phyloP scores from a whole-genome alignment of 2,797 vertebrate genomes.

The Sciaenops ocellatus region DNA sequence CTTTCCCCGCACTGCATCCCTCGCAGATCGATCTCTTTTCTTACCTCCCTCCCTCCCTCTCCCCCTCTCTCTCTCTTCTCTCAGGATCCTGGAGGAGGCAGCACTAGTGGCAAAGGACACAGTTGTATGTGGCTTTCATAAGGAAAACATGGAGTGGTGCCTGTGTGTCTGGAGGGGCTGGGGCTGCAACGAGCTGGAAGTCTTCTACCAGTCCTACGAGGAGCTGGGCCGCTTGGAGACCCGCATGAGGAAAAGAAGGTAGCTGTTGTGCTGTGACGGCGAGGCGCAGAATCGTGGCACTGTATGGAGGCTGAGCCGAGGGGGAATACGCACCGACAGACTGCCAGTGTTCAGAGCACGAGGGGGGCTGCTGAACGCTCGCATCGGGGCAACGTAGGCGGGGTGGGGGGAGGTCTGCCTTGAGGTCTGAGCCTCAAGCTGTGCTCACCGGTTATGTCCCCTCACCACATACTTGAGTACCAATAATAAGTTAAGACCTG shows the following conservation, averaged over 20 bases:
- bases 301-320: conserved; percentile 38
- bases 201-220: conserved; percentile 95
- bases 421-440: conserved; percentile 25
- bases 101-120: conserved; percentile 91
- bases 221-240: conserved; percentile 91
- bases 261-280: conserved; percentile 73
- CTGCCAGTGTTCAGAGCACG: conserved; percentile 49
- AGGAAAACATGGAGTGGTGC: conserved; percentile 88
- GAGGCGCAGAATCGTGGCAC: conserved; percentile 52
- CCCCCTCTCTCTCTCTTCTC: conserved; percentile 22
- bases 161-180: conserved; percentile 96
- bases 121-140: conserved; percentile 92
- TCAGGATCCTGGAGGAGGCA: conserved; percentile 89
- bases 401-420: conserved; percentile 11
- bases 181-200: conserved; percentile 90
- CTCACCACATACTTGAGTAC: conserved; percentile 20
- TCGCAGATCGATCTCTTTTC: conserved; percentile 12
- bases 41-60: not conserved
- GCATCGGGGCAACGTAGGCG: conserved; percentile 51
- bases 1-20: conserved; percentile 7
- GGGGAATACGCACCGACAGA: conserved; percentile 39
- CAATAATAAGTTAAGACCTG: conserved; percentile 11
- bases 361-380: conserved; percentile 34
- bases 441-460: conserved; percentile 24
- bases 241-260: conserved; percentile 91